Base-by-base conservation (phyloP, 2,888 invertebrate genomes). In the Xylota sylvarum region DNA sequence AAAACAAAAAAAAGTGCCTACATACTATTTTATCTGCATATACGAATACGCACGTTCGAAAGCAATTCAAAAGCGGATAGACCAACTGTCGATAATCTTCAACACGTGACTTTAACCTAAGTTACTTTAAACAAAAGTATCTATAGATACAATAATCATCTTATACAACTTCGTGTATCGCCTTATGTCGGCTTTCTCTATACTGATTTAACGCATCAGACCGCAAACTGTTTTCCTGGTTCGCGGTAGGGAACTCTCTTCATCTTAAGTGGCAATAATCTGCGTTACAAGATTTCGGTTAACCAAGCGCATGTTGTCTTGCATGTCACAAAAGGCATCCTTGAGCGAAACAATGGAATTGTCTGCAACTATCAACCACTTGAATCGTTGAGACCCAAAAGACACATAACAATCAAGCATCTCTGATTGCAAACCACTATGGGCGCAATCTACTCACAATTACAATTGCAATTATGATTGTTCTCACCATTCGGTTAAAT, bases 41-140 rank as follows among this genome's bases (percentile, higher is more conserved):
- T n/a, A n/a, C n/a, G n/a, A n/a, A 58, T 40, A 73, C 74, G 74
- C 80, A 80, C 80, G 80, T 80, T 35, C 73, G 43, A 74, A 74
- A 67, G 74, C 46, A 40, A 80, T 74, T 67, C 27, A 60, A 56
- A 56, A 9, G 19, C 30, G 12, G 10, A 19, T 17, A 70, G 55
- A 40, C 9, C 14, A 58, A 17, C 40, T 37, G 56, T 30, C 17
- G 64, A 43, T 62, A 37, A 35, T 78, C 23, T 46, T 10, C 3
- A 56, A 64, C 35, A 35, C 80, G 67, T 74, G 74, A 80, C 74
- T 60, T 67, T 23, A 9, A 23, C 35, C 19, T 48, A 14, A 46
- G 7, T 19, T 37, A 17, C 46, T 58, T 58, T 23, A 35, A 52
- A 40, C 43, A 55, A 70, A 17, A 56, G 55, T 70, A 70, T 55